Percentiles rank a stretch among this genome's conserved stretches.
phyloP scores from a whole-genome alignment of 2,888 invertebrate species.

The Rosalia funebris region DNA sequence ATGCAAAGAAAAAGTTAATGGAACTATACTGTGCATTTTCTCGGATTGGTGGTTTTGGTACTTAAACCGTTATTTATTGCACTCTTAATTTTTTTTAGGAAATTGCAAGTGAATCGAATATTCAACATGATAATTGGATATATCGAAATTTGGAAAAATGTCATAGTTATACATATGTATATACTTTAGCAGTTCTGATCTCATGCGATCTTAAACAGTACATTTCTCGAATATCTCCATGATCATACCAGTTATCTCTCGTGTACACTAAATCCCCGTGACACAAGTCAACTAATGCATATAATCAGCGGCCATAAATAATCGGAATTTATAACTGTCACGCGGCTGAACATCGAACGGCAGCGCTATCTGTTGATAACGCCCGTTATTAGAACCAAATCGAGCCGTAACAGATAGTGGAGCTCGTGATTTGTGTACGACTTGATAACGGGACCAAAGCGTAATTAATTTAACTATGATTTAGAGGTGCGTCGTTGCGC shows the following conservation, averaged over 20 bases:
- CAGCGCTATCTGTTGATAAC: constrained; percentile 53
- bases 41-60: too few species aligned
- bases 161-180: too few species aligned
- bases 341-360: constrained; percentile 43
- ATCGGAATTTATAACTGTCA: constrained; percentile 50
- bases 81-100: too few species aligned
- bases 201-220: too few species aligned
- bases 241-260: not conserved
- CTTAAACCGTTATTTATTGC: too few species aligned
- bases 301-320: constrained; percentile 46
- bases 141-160: too few species aligned
- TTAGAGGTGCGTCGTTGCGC: constrained; percentile 47
- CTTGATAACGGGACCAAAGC: constrained; percentile 61
- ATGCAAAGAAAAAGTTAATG: too few species aligned
- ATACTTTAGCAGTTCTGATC: too few species aligned
- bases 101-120: too few species aligned
- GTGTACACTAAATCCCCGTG: not conserved
- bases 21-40: too few species aligned
- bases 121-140: too few species aligned
- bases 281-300: constrained; percentile 31
- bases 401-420: constrained; percentile 59
- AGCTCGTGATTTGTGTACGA: constrained; percentile 62
- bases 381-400: constrained; percentile 60
- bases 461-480: constrained; percentile 63
- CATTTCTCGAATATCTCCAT: too few species aligned